Conservation (phyloP, 2,113 vertebrate genomes). For the Rhadina sibilatrix region DNA sequence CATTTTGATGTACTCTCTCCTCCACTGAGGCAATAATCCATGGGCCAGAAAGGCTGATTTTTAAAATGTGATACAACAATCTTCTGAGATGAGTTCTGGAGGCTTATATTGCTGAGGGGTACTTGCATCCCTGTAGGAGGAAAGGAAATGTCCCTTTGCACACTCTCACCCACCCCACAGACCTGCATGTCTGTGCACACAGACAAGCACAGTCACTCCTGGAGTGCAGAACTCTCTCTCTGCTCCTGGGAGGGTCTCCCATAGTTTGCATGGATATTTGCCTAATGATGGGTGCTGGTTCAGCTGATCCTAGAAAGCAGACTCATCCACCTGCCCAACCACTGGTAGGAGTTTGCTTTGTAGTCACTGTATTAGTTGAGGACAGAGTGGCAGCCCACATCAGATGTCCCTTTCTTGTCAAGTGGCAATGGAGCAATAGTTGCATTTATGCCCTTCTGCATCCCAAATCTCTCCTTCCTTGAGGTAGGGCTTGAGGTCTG, state of each 20-base stretch:
- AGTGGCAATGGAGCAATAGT: neutral
- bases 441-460: neutral
- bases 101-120: neutral
- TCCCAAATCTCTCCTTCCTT: neutral
- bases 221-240: neutral
- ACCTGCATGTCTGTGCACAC: accelerated
- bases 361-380: accelerated
- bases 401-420: neutral
- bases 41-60: constrained; percentile 15
- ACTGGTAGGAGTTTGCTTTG: neutral
- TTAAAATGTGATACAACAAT: neutral
- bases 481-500: neutral
- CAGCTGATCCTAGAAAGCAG: neutral
- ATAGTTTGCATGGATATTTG: neutral
- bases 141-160: neutral
- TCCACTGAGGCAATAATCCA: neutral
- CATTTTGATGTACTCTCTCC: constrained; percentile 17
- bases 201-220: neutral
- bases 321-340: neutral
- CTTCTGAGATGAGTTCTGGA: neutral
- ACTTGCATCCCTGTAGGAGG: neutral
- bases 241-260: neutral
- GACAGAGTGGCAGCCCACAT: neutral
- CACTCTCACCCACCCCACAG: neutral
- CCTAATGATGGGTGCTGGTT: neutral